Evolutionary conservation across 1,140 invertebrate genomes (phyloP).

Genomic region (Papilio xuthus): DNA sequence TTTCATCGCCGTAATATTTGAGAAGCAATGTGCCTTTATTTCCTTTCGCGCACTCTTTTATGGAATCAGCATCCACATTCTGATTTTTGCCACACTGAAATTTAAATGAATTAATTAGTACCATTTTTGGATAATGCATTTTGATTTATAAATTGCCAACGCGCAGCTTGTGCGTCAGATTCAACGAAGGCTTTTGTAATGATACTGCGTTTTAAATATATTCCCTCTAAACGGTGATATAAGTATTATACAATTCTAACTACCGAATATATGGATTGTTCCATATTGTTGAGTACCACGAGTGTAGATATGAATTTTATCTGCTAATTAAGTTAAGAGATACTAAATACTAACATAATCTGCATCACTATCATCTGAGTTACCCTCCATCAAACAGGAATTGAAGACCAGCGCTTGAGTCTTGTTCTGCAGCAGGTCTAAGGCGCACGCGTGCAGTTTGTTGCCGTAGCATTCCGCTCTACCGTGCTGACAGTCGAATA

Average conservation of each 20-base stretch:
- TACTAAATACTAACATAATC: background rate
- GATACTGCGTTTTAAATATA: too few relatives aligned
- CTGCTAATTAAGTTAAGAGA: background rate
- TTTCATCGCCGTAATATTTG: background rate
- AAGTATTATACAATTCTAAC: too few relatives aligned
- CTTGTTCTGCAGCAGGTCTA: slow-evolving; percentile 62
- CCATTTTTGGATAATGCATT: background rate
- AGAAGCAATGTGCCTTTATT: background rate
- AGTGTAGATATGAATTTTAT: background rate
- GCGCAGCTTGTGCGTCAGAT: too few relatives aligned
- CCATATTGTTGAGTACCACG: too few relatives aligned
- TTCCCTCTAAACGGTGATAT: too few relatives aligned
- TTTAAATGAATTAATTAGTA: background rate
- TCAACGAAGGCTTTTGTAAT: too few relatives aligned
- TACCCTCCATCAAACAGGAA: slow-evolving; percentile 50
- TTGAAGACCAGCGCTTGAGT: slow-evolving; percentile 50
- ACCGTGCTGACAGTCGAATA: slow-evolving; percentile 84
- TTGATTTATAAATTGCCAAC: background rate
- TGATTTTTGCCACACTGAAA: slow-evolving; percentile 22
- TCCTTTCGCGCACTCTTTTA: slow-evolving; percentile 2
- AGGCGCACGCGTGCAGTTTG: slow-evolving; percentile 83
- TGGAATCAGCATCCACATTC: slow-evolving; percentile 1
- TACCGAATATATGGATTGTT: too few relatives aligned
- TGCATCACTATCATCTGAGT: background rate
- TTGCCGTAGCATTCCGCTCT: slow-evolving; percentile 84